Base-by-base conservation (phyloP, 1,140 invertebrate genomes). In the Camponotus floridanus region DNA sequence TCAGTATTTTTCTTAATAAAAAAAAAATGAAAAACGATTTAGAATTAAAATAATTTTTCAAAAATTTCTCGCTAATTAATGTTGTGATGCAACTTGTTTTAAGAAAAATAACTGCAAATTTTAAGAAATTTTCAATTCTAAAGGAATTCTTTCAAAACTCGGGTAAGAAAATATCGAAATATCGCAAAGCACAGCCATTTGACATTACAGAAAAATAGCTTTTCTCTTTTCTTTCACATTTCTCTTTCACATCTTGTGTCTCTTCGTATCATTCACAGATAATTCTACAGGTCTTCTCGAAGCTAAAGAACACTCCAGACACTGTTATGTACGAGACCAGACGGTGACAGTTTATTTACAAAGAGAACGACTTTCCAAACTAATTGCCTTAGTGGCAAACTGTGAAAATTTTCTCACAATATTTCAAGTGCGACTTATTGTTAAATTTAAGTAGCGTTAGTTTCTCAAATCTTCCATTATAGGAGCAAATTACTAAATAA, bases 391-490 rank as follows among this genome's bases (percentile, higher is more conserved):
- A 73, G 62, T 78, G 64, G 42, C 42, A 80, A 76, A 85, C 73
- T 18, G 61, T 87, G 88, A 91, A 90, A 90, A 88, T 21, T 87
- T 92, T 92, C 91, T 92, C 88, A 70, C 74, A 74, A 85, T n/a
- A 26, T 68, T 42, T 76, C 57, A 70, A 68, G 74, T 65, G 80
- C 62, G 48, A 68, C 64, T 76, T 33, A 65, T 51, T 51, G 48
- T 51, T 51, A 18, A 15, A 51, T 4, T 18, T 51, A 51, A 51
- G 15, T 1, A 51, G 48, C 13, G 3, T 48, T 51, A 4, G 5
- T 51, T 2, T 18, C 48, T 51, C 5, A 15, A 51, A 18, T 18
- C 5, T 51, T 9, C 5, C 13, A 51, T 51, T 15, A 15, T 18
- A 1, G 15, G 1, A 51, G 3, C 48, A 8, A 51, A 51, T 51